Conservation (phyloP, 2,888 invertebrate species). For the Plebejus anna region DNA sequence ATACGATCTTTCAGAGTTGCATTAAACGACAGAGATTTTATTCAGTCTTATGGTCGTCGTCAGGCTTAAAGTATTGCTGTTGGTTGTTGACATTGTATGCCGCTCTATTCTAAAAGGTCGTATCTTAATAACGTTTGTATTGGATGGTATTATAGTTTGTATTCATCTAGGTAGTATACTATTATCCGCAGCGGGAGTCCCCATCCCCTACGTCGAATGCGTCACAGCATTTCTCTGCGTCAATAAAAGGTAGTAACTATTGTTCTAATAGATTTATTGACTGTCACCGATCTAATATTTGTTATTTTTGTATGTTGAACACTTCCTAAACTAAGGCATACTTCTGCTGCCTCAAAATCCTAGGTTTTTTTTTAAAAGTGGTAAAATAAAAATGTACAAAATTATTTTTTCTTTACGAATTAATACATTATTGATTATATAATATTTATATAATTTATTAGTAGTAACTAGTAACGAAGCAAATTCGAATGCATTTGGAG, state of each 20-base stretch:
- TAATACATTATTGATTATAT: background rate
- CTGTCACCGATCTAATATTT: background rate
- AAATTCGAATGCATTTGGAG: background rate
- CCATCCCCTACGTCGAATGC: too few species aligned
- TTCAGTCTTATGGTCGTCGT: too few species aligned
- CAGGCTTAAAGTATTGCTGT: too few species aligned
- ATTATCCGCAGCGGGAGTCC: background rate
- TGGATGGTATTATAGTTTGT: too few species aligned
- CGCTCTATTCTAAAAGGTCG: background rate
- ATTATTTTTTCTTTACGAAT: background rate
- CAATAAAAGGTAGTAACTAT: background rate
- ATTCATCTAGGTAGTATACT: background rate
- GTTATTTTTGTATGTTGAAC: background rate
- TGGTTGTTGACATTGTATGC: too few species aligned
- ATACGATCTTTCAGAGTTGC: too few species aligned
- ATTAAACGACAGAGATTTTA: too few species aligned
- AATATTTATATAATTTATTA: background rate
- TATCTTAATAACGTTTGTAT: background rate
- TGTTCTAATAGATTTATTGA: background rate
- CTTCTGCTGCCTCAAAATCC: background rate
- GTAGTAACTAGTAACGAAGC: background rate
- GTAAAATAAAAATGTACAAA: constrained; percentile 8
- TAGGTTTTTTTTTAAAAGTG: background rate
- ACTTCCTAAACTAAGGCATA: background rate
- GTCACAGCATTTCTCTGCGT: too few species aligned